Evolutionary conservation across 2,888 invertebrate species (phyloP).

Genomic region (Orchestes rusci): DNA sequence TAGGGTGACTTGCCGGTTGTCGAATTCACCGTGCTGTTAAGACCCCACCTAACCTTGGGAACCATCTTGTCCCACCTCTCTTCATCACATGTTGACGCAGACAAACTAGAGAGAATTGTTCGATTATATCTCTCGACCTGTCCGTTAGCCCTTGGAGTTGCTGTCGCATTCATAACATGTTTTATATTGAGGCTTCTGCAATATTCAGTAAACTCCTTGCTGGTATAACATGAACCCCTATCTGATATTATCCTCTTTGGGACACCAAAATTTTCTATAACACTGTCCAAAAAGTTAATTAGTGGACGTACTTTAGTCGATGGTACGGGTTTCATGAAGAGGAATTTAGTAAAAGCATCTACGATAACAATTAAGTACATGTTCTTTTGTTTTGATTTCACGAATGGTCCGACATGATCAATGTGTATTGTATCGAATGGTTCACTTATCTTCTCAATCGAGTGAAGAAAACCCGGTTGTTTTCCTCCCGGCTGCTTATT

Average conservation of each 20-base stretch:
- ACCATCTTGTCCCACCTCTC: conserved; percentile 30
- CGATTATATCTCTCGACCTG: conserved; percentile 34
- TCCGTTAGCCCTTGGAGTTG: no score
- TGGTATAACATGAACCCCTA: conserved; percentile 19
- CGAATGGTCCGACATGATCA: conserved; percentile 3
- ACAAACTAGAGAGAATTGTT: conserved; percentile 28
- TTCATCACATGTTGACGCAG: conserved; percentile 27
- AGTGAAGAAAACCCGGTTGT: conserved; percentile 15
- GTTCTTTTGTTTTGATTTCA: not conserved
- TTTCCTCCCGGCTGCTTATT: conserved; percentile 9
- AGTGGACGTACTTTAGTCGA: conserved; percentile 15
- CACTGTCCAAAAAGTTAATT: conserved; percentile 14
- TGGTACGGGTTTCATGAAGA: conserved; percentile 13
- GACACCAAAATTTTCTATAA: conserved; percentile 20
- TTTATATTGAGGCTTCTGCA: conserved; percentile 32
- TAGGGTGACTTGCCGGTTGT: conserved; percentile 19
- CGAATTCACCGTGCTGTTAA: conserved; percentile 12
- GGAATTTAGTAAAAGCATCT: conserved; percentile 15
- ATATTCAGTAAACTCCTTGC: conserved; percentile 25
- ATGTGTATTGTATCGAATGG: conserved; percentile 13
- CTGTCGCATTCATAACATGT: conserved; percentile 32
- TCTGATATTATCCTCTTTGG: conserved; percentile 20
- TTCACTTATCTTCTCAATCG: conserved; percentile 11
- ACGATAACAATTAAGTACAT: conserved; percentile 7
- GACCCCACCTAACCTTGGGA: conserved; percentile 18